Evolutionary conservation across 2,113 vertebrate species (phyloP).

Genomic region (Eudyptes chrysolophus): DNA sequence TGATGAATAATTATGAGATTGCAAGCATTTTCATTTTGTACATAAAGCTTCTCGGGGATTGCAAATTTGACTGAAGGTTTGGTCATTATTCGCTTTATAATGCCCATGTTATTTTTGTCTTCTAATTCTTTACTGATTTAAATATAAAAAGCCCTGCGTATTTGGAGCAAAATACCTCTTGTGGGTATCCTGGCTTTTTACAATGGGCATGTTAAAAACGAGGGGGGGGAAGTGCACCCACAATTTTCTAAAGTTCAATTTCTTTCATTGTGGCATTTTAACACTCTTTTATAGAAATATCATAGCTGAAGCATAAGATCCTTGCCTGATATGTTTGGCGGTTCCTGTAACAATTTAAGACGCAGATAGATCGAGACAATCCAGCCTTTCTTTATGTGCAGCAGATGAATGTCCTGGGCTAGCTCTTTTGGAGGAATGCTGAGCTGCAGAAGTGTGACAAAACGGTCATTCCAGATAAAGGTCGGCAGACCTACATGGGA

Average conservation of each 20-base stretch:
- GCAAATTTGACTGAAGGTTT: constrained; percentile 63
- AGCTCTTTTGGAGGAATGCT: not conserved
- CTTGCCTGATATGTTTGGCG: not conserved
- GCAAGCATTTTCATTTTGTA: constrained; percentile 69
- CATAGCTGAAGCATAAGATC: not conserved
- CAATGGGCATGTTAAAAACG: not conserved
- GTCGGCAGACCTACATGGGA: constrained; percentile 1
- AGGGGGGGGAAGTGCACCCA: not conserved
- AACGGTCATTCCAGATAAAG: not conserved
- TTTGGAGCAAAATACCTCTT: constrained; percentile 8
- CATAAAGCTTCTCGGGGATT: constrained; percentile 59
- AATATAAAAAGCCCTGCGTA: constrained; percentile 2
- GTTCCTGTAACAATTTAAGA: not conserved
- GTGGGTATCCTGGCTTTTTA: not conserved
- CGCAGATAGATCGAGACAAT: not conserved
- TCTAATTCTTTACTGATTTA: constrained; percentile 36
- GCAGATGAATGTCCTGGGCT: not conserved
- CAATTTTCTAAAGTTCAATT: not conserved
- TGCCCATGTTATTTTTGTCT: constrained; percentile 39
- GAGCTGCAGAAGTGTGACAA: not conserved
- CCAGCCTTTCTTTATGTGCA: not conserved
- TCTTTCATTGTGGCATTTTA: not conserved
- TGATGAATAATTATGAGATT: constrained; percentile 77
- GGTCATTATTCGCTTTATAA: constrained; percentile 63
- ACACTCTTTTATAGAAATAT: not conserved